Percentiles rank a stretch among this genome's conserved stretches.
phyloP scores from a whole-genome alignment of 2,113 vertebrate genomes.

The Anhinga rufa region DNA sequence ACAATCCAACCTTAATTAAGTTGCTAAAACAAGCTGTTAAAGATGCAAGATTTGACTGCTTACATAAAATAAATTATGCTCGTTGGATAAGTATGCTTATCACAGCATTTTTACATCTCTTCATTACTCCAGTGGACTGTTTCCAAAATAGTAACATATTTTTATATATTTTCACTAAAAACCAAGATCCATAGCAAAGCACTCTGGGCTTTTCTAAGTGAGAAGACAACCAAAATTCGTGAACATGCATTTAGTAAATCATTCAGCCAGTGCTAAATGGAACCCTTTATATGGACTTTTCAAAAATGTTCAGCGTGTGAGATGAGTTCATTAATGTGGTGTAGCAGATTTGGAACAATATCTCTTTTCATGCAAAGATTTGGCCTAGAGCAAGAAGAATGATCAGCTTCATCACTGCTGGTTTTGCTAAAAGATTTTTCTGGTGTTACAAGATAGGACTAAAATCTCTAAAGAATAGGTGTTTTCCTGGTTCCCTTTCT shows the following conservation, averaged over 20 bases:
- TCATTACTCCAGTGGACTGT: not conserved
- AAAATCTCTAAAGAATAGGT: not conserved
- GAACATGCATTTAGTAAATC: not conserved
- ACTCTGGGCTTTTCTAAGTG: not conserved
- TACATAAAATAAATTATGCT: not conserved
- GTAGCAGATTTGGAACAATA: not conserved
- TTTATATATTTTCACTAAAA: not conserved
- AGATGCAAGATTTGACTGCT: not conserved
- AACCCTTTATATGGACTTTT: not conserved
- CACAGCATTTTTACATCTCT: not conserved
- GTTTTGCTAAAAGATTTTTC: not conserved
- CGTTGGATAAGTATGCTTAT: not conserved
- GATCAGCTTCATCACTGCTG: not conserved
- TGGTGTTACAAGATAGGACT: not conserved
- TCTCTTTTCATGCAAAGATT: not conserved
- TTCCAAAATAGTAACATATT: not conserved
- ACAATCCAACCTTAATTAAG: not conserved
- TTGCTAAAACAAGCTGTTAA: slow-evolving; percentile 2
- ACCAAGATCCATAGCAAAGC: not conserved
- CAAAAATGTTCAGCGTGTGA: not conserved
- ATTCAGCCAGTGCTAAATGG: not conserved
- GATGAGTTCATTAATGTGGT: not conserved
- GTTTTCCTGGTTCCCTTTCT: not conserved
- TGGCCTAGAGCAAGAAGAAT: not conserved
- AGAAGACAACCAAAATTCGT: not conserved